Base-by-base conservation (phyloP, 2,888 invertebrate species). In the Drosophila merina region DNA sequence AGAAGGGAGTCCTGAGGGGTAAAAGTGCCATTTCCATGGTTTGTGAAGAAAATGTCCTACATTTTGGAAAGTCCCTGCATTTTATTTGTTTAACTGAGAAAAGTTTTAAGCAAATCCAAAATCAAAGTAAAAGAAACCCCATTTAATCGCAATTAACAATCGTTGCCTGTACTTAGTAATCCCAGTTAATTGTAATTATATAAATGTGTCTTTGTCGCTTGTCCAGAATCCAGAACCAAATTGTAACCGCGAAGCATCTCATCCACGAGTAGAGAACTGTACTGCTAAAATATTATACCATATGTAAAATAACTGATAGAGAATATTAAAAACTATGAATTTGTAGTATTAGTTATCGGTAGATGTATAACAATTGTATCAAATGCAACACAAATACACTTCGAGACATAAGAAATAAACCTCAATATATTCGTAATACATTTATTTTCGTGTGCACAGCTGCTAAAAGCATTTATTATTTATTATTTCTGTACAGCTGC, bases 21-120 rank as follows among this genome's bases (percentile, higher is more conserved):
- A 5, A 20, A 10, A 54, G 69, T 70, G 73, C 72, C 72, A 72
- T 69, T 56, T 33, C 31, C 4, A 7, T 28, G 10, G 30, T 4
- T 3, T 7, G 7, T 1, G 28, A 33, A 50, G 14, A 20, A 48
- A 26, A 30, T 30, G 14, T 48, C 66, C 25, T 40, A 45, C 7
- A 57, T 26, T 47, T 42, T 31, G 42, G 42, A 38, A 36, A 48
- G 20, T 20, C 30, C 30, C 58, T 48, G 62, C 62, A 72, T 63
- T 83, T 86, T 71, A 54, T 81, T 84, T 84, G 77, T 73, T 88
- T 86, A 85, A 81, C 74, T 72, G 14, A 63, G 31, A 42, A 69
- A 57, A 73, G 75, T 26, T 60, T 86, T 74, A 77, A 84, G 67
- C 77, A 28, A 28, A 28, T 28, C 28, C 1, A 20, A 64, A 78